Percentiles rank a stretch among this genome's conserved stretches.
phyloP scores from a whole-genome alignment of 2,888 invertebrate species.

The Xestia xanthographa region DNA sequence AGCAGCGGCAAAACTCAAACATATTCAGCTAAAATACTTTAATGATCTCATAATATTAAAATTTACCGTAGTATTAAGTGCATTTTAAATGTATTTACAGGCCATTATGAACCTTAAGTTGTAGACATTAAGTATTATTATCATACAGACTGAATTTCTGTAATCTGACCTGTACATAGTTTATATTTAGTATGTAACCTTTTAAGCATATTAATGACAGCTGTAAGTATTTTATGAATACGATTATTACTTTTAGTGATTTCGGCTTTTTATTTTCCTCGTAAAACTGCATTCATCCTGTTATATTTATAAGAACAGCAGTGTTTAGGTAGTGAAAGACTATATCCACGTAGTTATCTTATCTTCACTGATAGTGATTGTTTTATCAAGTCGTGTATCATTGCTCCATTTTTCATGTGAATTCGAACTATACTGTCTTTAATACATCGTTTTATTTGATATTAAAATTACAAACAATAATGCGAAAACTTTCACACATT shows the following conservation, averaged over 20 bases:
- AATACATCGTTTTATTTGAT: constrained; percentile 65
- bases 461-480: constrained; percentile 72
- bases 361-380: constrained; percentile 79
- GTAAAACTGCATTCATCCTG: constrained; percentile 23
- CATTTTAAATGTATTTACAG: constrained; percentile 29
- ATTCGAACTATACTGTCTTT: constrained; percentile 70
- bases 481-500: constrained; percentile 71
- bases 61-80: constrained; percentile 28
- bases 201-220: constrained; percentile 55
- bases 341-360: constrained; percentile 76
- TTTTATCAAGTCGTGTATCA: constrained; percentile 80
- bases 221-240: constrained; percentile 57
- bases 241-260: constrained; percentile 40
- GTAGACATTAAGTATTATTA: constrained; percentile 33
- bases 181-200: constrained; percentile 52
- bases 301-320: constrained; percentile 39
- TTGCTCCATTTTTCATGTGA: constrained; percentile 81
- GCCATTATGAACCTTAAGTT: constrained; percentile 55
- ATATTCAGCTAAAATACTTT: constrained; percentile 70
- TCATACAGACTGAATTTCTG: constrained; percentile 37
- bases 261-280: constrained; percentile 54
- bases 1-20: constrained; percentile 78
- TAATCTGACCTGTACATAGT: constrained; percentile 50
- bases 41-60: constrained; percentile 23
- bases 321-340: constrained; percentile 65